Evolutionary conservation across 2,888 invertebrate species (phyloP).

Genomic region (Doris montereyensis): DNA sequence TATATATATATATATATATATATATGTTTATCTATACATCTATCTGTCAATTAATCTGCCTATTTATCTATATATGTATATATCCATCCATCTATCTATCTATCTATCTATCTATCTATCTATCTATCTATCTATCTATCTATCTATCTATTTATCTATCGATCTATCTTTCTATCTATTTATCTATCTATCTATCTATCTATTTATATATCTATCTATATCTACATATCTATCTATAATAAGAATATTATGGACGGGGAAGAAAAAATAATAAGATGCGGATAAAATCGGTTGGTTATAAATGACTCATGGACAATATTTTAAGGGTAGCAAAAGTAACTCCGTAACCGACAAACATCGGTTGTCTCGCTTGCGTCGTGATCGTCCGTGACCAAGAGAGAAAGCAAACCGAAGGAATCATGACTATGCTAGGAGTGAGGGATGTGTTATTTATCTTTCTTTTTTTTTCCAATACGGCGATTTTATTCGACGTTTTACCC

Average conservation of each 20-base stretch:
- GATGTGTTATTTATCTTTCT: no score
- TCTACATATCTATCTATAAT: neutral
- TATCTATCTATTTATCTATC: neutral
- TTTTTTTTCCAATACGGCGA: no score
- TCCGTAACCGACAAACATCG: no score
- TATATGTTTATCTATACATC: neutral
- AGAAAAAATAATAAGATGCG: neutral
- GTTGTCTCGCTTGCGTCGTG: no score
- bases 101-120: neutral
- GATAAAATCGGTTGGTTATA: no score
- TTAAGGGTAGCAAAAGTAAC: no score
- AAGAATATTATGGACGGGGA: neutral
- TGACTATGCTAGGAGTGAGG: no score
- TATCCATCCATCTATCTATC: neutral
- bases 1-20: neutral
- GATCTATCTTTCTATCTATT: neutral
- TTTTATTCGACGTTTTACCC: no score
- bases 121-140: neutral
- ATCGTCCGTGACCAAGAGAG: no score
- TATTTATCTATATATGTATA: neutral
- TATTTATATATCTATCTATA: neutral
- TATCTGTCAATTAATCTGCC: neutral
- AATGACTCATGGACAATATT: no score
- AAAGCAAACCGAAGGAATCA: no score
- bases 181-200: neutral